phyloP scores from a whole-genome alignment of 2,888 invertebrate species.

The Watsonalla cultraria region DNA sequence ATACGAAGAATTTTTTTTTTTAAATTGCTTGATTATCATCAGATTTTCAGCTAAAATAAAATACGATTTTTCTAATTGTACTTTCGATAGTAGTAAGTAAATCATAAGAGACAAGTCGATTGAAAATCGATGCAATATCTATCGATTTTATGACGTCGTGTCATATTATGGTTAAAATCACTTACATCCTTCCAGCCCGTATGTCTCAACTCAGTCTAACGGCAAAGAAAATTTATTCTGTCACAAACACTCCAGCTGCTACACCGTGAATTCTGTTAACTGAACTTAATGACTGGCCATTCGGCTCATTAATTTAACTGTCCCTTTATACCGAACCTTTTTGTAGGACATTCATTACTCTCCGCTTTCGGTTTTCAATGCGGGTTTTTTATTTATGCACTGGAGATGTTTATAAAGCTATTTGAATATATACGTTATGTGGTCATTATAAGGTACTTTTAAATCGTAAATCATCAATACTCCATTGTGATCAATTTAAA shows the following conservation, averaged over 20 bases:
- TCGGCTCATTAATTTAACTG: conserved; percentile 49
- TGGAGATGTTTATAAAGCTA: background rate
- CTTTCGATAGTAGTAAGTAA: too few relatives aligned
- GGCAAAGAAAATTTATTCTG: conserved; percentile 49
- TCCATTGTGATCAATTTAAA: too few relatives aligned
- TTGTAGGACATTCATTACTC: conserved; percentile 44
- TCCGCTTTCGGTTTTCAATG: conserved; percentile 23
- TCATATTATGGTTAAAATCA: background rate
- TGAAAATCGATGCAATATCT: too few relatives aligned
- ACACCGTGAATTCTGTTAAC: conserved; percentile 48
- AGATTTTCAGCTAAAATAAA: too few relatives aligned
- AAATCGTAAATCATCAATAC: too few relatives aligned
- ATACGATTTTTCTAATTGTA: too few relatives aligned
- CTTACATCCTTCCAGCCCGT: conserved; percentile 5
- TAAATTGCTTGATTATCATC: too few relatives aligned
- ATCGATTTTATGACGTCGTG: background rate
- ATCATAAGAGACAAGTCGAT: too few relatives aligned
- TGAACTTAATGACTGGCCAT: conserved; percentile 52
- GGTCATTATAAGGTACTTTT: background rate
- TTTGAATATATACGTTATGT: background rate
- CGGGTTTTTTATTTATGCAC: conserved; percentile 4
- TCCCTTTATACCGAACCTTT: conserved; percentile 37
- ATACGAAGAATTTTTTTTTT: too few relatives aligned
- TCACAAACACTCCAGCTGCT: conserved; percentile 39
- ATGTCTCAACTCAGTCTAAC: conserved; percentile 24